A percentile compares a stretch with the other conserved stretches of the same genome.
Evolutionary conservation across 2,113 vertebrate genomes (phyloP).

Genomic region (Oreochromis niloticus): DNA sequence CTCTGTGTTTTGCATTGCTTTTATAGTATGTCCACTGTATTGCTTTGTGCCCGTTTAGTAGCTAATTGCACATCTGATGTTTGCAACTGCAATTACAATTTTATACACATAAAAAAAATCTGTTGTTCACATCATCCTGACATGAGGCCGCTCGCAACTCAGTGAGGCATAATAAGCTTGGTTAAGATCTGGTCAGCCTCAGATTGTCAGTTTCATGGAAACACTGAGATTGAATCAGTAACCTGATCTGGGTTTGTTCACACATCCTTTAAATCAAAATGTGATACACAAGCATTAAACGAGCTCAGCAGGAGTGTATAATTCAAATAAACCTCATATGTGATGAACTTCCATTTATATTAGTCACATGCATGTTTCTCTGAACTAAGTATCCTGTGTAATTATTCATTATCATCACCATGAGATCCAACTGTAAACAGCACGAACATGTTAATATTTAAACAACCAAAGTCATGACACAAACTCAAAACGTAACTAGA

Average conservation of each 20-base stretch:
- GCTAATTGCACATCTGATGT: conserved; percentile 42
- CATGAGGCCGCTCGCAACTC: conserved; percentile 23
- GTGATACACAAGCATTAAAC: neutral
- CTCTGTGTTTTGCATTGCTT: neutral
- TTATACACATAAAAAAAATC: neutral
- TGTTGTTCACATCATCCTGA: conserved; percentile 40
- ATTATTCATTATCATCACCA: neutral
- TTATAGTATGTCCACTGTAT: neutral
- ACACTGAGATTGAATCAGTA: conserved; percentile 27
- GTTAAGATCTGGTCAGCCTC: conserved; percentile 42
- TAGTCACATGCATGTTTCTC: neutral
- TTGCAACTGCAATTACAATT: conserved; percentile 47
- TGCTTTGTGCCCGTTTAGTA: too few species aligned
- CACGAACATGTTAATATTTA: conserved; percentile 67
- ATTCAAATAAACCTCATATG: neutral
- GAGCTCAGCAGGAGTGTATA: neutral
- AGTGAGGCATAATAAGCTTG: conserved; percentile 41
- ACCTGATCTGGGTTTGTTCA: neutral
- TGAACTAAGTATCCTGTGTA: neutral
- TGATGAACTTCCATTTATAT: neutral
- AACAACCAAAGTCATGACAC: conserved; percentile 47
- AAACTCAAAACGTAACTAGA: conserved; percentile 30
- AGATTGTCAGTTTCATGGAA: conserved; percentile 6
- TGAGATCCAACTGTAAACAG: conserved; percentile 29
- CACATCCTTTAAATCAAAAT: neutral